These are phyloP conservation scores for Chiridota heheva DNA, from an alignment of 35 echinoderm and acorn worm species.

Conservation along the genomic window DNA sequence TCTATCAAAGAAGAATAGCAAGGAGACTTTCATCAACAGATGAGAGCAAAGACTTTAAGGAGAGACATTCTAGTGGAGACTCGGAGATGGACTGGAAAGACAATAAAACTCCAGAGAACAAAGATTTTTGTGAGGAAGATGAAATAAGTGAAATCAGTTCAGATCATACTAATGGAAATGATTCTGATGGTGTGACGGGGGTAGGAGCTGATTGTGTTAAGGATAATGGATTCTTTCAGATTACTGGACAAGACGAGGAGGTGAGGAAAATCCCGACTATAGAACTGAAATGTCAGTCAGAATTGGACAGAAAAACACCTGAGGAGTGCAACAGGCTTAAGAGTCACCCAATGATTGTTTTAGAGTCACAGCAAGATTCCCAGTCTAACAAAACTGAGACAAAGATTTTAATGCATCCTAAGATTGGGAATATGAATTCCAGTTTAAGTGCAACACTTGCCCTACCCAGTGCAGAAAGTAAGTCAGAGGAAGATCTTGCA, in stretches of 20 bases:
- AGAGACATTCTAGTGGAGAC: not conserved
- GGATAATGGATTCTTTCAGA: too few species aligned
- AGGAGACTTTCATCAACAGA: slow-evolving; percentile 50
- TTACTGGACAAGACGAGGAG: too few species aligned
- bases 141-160: not conserved
- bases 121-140: not conserved
- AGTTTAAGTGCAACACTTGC: slow-evolving; percentile 39
- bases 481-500: slow-evolving; percentile 56
- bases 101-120: not conserved
- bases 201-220: too few species aligned
- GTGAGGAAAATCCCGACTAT: too few species aligned
- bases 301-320: not conserved
- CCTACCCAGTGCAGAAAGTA: slow-evolving; percentile 42
- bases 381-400: slow-evolving; percentile 2
- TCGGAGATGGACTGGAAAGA: slow-evolving; percentile 2
- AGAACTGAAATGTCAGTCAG: not conserved
- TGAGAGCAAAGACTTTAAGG: slow-evolving; percentile 12
- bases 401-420: not conserved
- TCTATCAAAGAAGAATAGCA: slow-evolving; percentile 85
- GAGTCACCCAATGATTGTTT: slow-evolving; percentile 1
- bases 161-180: not conserved
- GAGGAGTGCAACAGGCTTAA: slow-evolving; percentile 2
- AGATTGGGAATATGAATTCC: slow-evolving; percentile 45
- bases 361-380: not conserved
- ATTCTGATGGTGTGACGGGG: not conserved